A percentile compares a stretch with the other conserved stretches of the same genome.
phyloP scores from a whole-genome alignment of 2,797 vertebrate species.

The Sebastolobus altivelis region DNA sequence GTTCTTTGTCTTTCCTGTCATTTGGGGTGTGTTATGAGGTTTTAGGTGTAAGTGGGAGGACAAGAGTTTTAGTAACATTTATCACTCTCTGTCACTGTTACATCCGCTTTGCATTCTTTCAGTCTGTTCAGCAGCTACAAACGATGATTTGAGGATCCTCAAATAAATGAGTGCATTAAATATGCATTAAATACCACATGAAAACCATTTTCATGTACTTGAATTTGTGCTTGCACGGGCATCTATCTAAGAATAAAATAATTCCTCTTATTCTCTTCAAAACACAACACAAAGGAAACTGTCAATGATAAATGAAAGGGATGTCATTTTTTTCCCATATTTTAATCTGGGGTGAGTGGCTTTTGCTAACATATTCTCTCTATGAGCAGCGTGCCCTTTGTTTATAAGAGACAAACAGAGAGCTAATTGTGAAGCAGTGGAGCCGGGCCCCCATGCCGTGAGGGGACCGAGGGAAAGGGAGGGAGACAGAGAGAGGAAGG shows the following conservation, averaged over 20 bases:
- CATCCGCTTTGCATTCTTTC: conserved; percentile 32
- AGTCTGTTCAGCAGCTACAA: conserved; percentile 11
- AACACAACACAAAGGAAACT: conserved; percentile 44
- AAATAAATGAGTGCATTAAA: conserved; percentile 37
- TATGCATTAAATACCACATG: conserved; percentile 32
- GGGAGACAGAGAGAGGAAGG: conserved; percentile 73
- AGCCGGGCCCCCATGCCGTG: conserved; percentile 80
- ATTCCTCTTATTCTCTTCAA: conserved; percentile 40
- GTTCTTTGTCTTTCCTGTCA: conserved; percentile 82
- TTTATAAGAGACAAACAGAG: conserved; percentile 86
- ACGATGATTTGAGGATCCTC: conserved; percentile 18
- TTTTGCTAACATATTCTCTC: conserved; percentile 71
- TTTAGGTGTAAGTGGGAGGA: conserved; percentile 80
- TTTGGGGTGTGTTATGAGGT: conserved; percentile 76
- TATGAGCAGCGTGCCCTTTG: conserved; percentile 71
- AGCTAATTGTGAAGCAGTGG: conserved; percentile 80
- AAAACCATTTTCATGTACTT: conserved; percentile 21
- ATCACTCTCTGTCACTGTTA: conserved; percentile 70
- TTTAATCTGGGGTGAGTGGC: conserved; percentile 43
- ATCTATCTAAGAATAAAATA: conserved; percentile 40
- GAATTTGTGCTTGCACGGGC: conserved; percentile 10
- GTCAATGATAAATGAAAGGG: conserved; percentile 27
- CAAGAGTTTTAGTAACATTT: conserved; percentile 66
- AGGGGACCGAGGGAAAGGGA: conserved; percentile 68
- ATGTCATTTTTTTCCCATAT: conserved; percentile 32